Conservation (phyloP, 92 coral and sea anemone species). For the Metridium senile region DNA sequence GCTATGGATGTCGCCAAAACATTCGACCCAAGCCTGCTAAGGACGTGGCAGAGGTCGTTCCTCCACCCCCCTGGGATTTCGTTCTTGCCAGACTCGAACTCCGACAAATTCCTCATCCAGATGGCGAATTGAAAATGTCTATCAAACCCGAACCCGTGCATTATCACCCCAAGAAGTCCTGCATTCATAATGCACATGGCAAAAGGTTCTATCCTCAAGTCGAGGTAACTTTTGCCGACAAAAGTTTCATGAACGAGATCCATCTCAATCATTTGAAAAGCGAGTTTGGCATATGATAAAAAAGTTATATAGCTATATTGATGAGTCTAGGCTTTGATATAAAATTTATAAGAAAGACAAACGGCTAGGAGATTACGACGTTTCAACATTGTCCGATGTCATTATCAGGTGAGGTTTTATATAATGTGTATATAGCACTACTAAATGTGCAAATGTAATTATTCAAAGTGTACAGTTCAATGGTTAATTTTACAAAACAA, state of each 20-base stretch:
- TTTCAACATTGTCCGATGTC: too few species aligned
- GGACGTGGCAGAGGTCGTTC: slow-evolving; percentile 27
- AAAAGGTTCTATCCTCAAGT: slow-evolving; percentile 22
- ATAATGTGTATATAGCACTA: too few species aligned
- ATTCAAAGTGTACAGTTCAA: too few species aligned
- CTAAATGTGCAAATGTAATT: too few species aligned
- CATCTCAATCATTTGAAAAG: slow-evolving; percentile 12
- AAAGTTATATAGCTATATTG: too few species aligned
- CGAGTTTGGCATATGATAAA: slow-evolving; percentile 15
- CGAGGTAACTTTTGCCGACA: slow-evolving; percentile 13
- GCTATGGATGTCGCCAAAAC: slow-evolving; percentile 47
- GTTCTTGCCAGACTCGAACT: slow-evolving; percentile 48
- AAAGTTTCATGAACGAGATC: slow-evolving; percentile 18
- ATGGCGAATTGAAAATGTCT: slow-evolving; percentile 36
- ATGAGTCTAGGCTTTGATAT: too few species aligned
- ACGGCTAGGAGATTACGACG: too few species aligned
- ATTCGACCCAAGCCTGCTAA: slow-evolving; percentile 47
- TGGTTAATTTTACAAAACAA: too few species aligned
- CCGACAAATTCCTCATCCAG: slow-evolving; percentile 34
- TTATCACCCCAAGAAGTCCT: slow-evolving; percentile 36
- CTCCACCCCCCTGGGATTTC: slow-evolving; percentile 62
- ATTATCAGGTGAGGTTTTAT: too few species aligned
- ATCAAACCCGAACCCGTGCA: slow-evolving; percentile 49
- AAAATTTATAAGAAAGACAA: too few species aligned
- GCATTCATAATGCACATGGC: slow-evolving; percentile 45